phyloP scores from a whole-genome alignment of 1,140 invertebrate genomes.

The Drosophila rhopaloa region DNA sequence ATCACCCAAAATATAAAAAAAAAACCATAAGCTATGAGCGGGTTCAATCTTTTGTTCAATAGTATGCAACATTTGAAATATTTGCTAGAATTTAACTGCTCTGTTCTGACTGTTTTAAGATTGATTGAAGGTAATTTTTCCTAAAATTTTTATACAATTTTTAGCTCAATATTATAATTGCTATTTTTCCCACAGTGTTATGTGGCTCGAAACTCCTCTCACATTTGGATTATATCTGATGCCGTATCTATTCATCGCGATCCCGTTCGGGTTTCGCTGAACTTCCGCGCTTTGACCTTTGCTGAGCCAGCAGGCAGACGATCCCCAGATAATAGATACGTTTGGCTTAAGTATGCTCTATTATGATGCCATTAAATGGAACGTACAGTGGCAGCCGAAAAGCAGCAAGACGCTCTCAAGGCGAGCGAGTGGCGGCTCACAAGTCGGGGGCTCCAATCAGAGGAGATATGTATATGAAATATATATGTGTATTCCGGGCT shows the following conservation, averaged over 20 bases:
- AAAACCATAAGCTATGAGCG: too few relatives aligned
- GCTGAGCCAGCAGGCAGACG: slow-evolving; percentile 34
- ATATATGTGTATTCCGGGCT: slow-evolving; percentile 10
- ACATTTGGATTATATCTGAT: slow-evolving; percentile 16
- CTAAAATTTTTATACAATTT: too few relatives aligned
- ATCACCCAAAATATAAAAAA: too few relatives aligned
- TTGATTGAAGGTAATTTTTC: too few relatives aligned
- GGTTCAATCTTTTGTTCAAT: too few relatives aligned
- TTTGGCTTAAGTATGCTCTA: slow-evolving; percentile 61
- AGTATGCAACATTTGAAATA: too few relatives aligned
- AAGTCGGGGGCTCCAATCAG: slow-evolving; percentile 13
- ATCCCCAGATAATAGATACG: slow-evolving; percentile 52
- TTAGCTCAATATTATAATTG: too few relatives aligned
- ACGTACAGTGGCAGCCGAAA: slow-evolving; percentile 59
- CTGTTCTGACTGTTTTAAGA: too few relatives aligned
- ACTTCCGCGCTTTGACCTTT: slow-evolving; percentile 76
- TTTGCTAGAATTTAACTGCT: too few relatives aligned
- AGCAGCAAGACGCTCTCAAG: slow-evolving; percentile 37
- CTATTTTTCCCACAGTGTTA: slow-evolving; percentile 17
- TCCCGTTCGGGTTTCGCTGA: slow-evolving; percentile 30
- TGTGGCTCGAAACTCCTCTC: slow-evolving; percentile 5
- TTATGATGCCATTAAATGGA: slow-evolving; percentile 67
- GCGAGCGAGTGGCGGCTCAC: slow-evolving; percentile 58
- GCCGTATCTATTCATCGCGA: slow-evolving; percentile 39
- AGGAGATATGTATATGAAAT: slow-evolving; percentile 5